A percentile compares a stretch with the other conserved stretches of the same genome.
Conservation (phyloP, 2,113 vertebrate species). For the Triplophysa siluroides region DNA sequence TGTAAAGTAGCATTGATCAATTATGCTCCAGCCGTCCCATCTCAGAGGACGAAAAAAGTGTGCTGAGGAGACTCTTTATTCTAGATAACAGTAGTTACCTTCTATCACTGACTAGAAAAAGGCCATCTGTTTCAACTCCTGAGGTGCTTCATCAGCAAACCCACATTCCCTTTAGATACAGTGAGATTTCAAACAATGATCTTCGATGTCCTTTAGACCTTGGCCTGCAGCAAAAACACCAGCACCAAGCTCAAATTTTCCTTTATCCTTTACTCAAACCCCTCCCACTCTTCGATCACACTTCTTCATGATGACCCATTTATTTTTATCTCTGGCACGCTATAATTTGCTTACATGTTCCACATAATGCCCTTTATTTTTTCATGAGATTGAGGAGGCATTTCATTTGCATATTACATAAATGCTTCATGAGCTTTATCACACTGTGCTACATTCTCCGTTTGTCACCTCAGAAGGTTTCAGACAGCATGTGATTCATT, state of each 20-base stretch:
- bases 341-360: constrained; percentile 16
- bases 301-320: constrained; percentile 20
- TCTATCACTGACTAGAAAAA: constrained; percentile 15
- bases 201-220: constrained; percentile 35
- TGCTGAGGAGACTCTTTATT: constrained; percentile 22
- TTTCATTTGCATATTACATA: constrained; percentile 32
- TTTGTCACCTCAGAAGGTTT: constrained; percentile 36
- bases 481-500: constrained; percentile 38
- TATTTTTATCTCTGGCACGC: constrained; percentile 10
- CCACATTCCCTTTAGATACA: constrained; percentile 18
- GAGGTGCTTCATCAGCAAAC: constrained; percentile 43
- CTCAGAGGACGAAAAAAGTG: neutral
- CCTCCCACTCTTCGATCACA: neutral
- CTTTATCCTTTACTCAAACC: neutral
- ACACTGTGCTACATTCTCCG: constrained; percentile 2
- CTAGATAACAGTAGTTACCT: neutral
- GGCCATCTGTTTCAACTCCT: constrained; percentile 32
- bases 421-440: constrained; percentile 37
- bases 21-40: neutral
- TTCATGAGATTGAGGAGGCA: constrained; percentile 7
- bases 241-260: constrained; percentile 10
- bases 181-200: constrained; percentile 28
- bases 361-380: constrained; percentile 10
- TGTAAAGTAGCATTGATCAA: constrained; percentile 30
- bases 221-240: constrained; percentile 33